Evolutionary conservation across 2,888 invertebrate genomes (phyloP).

Genomic region (Erebia palarica): DNA sequence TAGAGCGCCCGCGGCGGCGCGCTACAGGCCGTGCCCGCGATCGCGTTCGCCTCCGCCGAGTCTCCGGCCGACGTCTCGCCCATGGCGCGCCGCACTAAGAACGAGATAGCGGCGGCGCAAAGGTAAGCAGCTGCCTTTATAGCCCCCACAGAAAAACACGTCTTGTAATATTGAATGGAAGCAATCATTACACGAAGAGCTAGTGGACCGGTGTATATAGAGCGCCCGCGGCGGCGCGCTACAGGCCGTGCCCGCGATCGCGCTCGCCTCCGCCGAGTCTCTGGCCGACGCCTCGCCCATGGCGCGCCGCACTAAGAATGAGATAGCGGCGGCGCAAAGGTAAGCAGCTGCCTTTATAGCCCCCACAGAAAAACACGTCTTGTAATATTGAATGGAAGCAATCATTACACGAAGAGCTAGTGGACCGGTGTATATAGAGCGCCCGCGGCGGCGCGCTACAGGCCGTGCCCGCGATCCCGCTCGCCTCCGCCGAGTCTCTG

Average conservation of each 20-base stretch:
- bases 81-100: slow-evolving; percentile 95
- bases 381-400: no score
- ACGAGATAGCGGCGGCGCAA: slow-evolving; percentile 96
- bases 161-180: no score
- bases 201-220: slow-evolving; percentile 61
- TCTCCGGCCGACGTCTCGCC: slow-evolving; percentile 90
- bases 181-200: slow-evolving; percentile 84
- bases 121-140: slow-evolving; percentile 61
- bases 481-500: no score
- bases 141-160: no score
- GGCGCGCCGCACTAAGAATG: slow-evolving; percentile 96
- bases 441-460: no score
- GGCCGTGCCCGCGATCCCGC: no score
- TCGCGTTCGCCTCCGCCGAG: slow-evolving; percentile 70
- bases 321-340: slow-evolving; percentile 95
- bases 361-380: no score
- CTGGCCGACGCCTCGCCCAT: slow-evolving; percentile 92
- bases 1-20: slow-evolving; percentile 55
- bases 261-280: slow-evolving; percentile 72
- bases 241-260: slow-evolving; percentile 61
- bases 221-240: slow-evolving; percentile 57
- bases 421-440: neutral
- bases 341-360: no score
- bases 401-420: no score
- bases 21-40: slow-evolving; percentile 59